phyloP scores from a whole-genome alignment of 2,888 invertebrate species.

The Dione vanillae region DNA sequence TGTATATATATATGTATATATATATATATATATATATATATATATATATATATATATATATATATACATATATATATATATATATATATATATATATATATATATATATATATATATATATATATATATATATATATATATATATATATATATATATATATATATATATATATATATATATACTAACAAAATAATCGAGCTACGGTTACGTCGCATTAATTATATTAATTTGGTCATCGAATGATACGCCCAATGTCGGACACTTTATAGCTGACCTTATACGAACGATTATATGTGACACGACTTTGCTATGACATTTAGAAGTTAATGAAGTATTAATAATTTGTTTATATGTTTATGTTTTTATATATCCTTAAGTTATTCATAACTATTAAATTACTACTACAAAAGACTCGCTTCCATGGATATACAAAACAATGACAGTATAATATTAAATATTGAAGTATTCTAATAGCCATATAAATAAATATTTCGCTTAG shows the following conservation, averaged over 20 bases:
- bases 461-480: too few species aligned
- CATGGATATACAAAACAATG: too few species aligned
- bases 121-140: neutral
- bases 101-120: neutral
- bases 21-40: neutral
- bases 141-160: neutral
- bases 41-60: neutral
- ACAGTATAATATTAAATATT: too few species aligned
- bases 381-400: too few species aligned
- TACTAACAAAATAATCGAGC: neutral
- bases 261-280: constrained; percentile 16
- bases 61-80: neutral
- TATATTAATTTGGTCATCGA: constrained; percentile 14
- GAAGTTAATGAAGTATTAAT: neutral
- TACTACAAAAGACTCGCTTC: too few species aligned
- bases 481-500: too few species aligned
- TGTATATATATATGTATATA: too few species aligned
- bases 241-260: constrained; percentile 13
- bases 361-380: too few species aligned
- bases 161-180: neutral
- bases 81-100: neutral
- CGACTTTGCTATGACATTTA: constrained; percentile 5
- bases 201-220: neutral
- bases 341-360: neutral
- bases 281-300: constrained; percentile 5